Conservation (phyloP, 92 coral and sea anemone species). For the Porites divaricata region DNA sequence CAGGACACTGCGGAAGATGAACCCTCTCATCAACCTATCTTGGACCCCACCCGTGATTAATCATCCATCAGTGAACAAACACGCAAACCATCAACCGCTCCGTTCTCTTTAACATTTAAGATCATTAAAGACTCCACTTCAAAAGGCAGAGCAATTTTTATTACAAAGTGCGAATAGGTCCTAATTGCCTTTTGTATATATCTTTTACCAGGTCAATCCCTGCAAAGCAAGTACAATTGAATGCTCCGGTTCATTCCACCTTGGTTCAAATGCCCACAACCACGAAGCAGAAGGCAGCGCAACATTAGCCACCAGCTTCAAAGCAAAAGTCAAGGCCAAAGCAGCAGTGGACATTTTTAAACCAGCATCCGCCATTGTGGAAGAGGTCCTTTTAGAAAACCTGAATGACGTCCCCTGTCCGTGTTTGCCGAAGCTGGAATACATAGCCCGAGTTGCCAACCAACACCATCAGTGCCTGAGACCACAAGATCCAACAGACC, state of each 20-base stretch:
- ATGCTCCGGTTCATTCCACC: no score
- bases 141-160: background rate
- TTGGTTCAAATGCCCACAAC: background rate
- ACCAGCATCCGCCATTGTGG: slow-evolving; percentile 47
- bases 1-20: slow-evolving; percentile 1
- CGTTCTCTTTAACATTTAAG: background rate
- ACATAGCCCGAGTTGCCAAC: slow-evolving; percentile 41
- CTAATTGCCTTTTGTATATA: no score
- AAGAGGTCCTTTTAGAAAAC: slow-evolving; percentile 31
- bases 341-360: slow-evolving; percentile 33
- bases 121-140: slow-evolving; percentile 11
- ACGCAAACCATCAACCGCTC: slow-evolving; percentile 4
- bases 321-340: slow-evolving; percentile 15
- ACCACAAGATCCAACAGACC: slow-evolving; percentile 48
- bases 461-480: slow-evolving; percentile 40
- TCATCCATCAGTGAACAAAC: background rate
- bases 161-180: no score
- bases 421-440: slow-evolving; percentile 15
- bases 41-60: background rate
- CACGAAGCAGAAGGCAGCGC: background rate
- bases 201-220: no score
- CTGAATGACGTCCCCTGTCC: slow-evolving; percentile 18
- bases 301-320: slow-evolving; percentile 8
- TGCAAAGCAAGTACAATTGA: no score
- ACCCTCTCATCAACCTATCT: slow-evolving; percentile 9